These are phyloP conservation scores for Cephus pygmeus DNA, from an alignment of 2,888 invertebrate species.

Conservation along the genomic window DNA sequence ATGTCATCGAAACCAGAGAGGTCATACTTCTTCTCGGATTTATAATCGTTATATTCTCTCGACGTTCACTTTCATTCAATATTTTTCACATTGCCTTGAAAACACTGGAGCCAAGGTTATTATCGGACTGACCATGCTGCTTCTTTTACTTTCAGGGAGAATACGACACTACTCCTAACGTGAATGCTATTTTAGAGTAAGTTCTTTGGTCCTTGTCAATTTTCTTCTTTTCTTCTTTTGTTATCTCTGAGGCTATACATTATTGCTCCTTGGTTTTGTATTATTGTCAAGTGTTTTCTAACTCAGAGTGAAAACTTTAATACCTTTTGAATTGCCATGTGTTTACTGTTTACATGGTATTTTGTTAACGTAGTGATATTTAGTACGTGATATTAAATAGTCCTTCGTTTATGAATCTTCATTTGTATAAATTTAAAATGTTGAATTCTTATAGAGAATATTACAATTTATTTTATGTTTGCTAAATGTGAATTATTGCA, in stretches of 20 bases:
- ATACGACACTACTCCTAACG: slow-evolving; percentile 82
- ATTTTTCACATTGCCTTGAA: not conserved
- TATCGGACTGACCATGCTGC: slow-evolving; percentile 46
- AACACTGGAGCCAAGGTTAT: slow-evolving; percentile 1
- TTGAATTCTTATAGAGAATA: not conserved
- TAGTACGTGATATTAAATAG: not conserved
- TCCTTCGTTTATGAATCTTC: not conserved
- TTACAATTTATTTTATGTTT: not conserved
- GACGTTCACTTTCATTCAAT: not conserved
- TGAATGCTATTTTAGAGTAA: slow-evolving; percentile 83
- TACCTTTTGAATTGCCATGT: not conserved
- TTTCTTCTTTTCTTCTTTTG: slow-evolving; percentile 2
- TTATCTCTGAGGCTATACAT: slow-evolving; percentile 10
- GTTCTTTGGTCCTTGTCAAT: slow-evolving; percentile 59
- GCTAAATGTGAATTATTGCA: not conserved
- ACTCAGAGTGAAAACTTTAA: not conserved
- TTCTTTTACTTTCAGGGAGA: slow-evolving; percentile 75
- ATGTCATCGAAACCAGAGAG: slow-evolving; percentile 88
- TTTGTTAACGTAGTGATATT: not conserved
- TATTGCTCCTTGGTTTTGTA: not conserved
- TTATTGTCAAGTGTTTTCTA: not conserved
- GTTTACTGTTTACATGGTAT: not conserved
- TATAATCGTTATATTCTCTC: not conserved
- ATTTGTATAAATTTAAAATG: too few species aligned
- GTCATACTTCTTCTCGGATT: slow-evolving; percentile 68